Evolutionary conservation across 2,113 vertebrate species (phyloP).

Genomic region (Crotalus helleri): DNA sequence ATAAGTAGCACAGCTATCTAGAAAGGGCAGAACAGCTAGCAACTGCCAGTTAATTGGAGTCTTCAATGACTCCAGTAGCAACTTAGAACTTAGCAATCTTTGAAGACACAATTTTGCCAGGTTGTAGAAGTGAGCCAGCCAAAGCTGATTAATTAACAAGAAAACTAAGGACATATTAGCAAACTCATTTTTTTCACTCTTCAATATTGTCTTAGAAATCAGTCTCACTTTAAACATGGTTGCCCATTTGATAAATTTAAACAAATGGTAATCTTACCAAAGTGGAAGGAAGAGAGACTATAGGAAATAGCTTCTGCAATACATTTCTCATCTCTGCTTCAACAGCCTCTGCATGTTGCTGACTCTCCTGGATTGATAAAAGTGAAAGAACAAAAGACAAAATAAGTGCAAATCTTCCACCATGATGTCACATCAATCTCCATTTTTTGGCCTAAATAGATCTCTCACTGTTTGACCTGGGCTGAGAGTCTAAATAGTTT

Average conservation of each 20-base stretch:
- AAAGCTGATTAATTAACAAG: neutral
- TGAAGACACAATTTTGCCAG: neutral
- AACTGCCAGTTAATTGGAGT: neutral
- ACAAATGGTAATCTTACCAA: conserved; percentile 70
- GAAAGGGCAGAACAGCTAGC: neutral
- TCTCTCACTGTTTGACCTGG: neutral
- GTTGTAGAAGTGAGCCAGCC: neutral
- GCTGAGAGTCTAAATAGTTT: neutral
- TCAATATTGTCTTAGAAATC: neutral
- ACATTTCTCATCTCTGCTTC: conserved; percentile 82
- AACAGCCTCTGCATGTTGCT: conserved; percentile 72
- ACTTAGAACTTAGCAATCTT: neutral
- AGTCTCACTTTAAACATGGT: neutral
- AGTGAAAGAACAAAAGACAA: neutral
- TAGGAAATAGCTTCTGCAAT: conserved; percentile 88
- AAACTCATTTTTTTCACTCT: neutral
- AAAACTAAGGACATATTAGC: neutral
- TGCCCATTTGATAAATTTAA: neutral
- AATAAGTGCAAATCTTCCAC: neutral
- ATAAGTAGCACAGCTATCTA: neutral
- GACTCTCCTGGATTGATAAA: conserved; percentile 79
- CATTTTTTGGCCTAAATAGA: conserved; percentile 8
- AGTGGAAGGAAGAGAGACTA: conserved; percentile 80
- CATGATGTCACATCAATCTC: neutral
- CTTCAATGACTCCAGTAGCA: too few relatives aligned